A percentile compares a stretch with the other conserved stretches of the same genome.
Conservation (phyloP, 1,140 invertebrate genomes). For the Plectrocnemia conspersa region DNA sequence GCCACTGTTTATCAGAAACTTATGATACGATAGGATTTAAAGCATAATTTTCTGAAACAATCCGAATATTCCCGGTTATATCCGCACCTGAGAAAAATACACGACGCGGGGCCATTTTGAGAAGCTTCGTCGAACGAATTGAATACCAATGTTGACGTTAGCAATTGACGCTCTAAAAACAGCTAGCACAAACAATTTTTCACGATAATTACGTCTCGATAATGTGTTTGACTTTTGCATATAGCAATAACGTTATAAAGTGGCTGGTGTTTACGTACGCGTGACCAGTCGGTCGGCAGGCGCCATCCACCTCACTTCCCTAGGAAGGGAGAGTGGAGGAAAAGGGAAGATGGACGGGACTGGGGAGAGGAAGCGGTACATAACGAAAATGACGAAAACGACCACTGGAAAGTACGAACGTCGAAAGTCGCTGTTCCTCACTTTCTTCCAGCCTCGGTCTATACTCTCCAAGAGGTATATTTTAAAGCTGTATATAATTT, state of each 20-base stretch:
- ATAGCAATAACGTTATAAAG: background rate
- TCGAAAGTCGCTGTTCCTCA: background rate
- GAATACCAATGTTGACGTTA: slow-evolving; percentile 7
- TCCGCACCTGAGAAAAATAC: too few species aligned
- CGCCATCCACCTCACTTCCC: background rate
- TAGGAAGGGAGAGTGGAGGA: background rate
- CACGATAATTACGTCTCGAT: background rate
- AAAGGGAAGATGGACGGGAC: background rate
- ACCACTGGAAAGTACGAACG: background rate
- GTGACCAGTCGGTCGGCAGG: background rate
- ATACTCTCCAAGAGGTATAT: background rate
- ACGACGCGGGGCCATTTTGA: too few species aligned
- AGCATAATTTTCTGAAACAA: too few species aligned
- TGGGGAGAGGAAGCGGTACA: background rate
- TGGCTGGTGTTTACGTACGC: background rate
- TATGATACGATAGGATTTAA: too few species aligned
- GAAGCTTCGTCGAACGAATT: too few species aligned
- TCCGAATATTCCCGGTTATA: too few species aligned
- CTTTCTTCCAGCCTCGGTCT: background rate
- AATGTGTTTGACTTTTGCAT: background rate
- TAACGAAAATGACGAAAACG: too few species aligned
- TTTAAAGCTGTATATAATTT: too few species aligned
- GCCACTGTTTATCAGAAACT: too few species aligned
- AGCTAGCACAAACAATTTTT: slow-evolving; percentile 9
- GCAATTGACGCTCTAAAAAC: background rate